Conservation (phyloP, 1,140 invertebrate genomes). For the Lucilia sericata region DNA sequence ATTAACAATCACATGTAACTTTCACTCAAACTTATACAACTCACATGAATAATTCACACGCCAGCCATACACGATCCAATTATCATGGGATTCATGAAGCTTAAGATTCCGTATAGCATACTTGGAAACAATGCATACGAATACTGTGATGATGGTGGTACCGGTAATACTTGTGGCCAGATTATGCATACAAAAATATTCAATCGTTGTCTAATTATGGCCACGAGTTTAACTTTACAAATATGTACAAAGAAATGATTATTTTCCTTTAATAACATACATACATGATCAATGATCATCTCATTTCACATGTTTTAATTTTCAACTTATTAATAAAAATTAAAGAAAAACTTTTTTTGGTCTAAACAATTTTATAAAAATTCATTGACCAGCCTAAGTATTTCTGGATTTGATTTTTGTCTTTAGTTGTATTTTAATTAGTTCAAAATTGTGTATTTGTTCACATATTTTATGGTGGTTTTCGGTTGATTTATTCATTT, state of each 20-base stretch:
- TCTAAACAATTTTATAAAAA: not conserved
- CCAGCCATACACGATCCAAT: not conserved
- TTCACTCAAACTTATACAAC: not conserved
- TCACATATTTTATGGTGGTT: not conserved
- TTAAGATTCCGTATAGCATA: not conserved
- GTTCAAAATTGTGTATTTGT: not conserved
- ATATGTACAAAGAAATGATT: no score
- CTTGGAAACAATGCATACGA: not conserved
- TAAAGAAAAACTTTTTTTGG: not conserved
- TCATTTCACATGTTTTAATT: slow-evolving; percentile 1
- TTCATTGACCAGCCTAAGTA: no score
- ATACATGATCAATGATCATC: not conserved
- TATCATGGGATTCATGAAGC: not conserved
- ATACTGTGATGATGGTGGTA: not conserved
- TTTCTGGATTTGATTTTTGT: not conserved
- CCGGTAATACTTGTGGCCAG: not conserved
- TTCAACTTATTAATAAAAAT: slow-evolving; percentile 1
- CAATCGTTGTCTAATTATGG: no score
- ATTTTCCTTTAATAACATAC: not conserved
- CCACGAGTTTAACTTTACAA: no score
- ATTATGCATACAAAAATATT: not conserved
- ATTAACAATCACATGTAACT: not conserved
- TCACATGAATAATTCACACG: not conserved
- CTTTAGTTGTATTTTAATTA: not conserved
- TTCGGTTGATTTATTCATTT: not conserved